Evolutionary conservation across 2,888 invertebrate species (phyloP).

Genomic region (Chironomus riparius): DNA sequence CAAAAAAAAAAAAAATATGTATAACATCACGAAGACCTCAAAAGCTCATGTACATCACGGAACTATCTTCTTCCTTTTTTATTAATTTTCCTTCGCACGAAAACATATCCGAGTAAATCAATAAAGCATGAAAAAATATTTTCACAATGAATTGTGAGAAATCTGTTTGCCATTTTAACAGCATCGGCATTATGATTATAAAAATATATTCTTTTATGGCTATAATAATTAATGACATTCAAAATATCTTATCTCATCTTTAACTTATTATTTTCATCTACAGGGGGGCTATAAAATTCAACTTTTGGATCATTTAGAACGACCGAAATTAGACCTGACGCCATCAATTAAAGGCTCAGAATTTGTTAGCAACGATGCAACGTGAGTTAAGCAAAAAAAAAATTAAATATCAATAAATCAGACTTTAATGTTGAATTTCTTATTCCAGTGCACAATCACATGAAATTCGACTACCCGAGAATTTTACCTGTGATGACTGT

Average conservation of each 20-base stretch:
- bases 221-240: conserved; percentile 13
- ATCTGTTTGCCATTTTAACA: neutral
- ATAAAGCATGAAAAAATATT: neutral
- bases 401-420: too few species aligned
- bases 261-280: neutral
- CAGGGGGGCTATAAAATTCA: conserved; percentile 89
- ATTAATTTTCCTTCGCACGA: neutral
- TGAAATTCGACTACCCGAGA: conserved; percentile 67
- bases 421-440: neutral
- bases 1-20: too few species aligned
- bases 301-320: conserved; percentile 72
- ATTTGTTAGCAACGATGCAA: conserved; percentile 73
- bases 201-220: neutral
- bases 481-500: conserved; percentile 81
- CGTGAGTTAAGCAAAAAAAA: conserved; percentile 53
- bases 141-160: neutral
- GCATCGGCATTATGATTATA: too few species aligned
- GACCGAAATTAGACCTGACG: conserved; percentile 75
- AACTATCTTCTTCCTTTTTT: neutral
- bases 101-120: neutral
- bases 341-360: conserved; percentile 71
- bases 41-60: too few species aligned
- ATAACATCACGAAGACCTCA: too few species aligned
- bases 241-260: neutral
- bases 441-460: conserved; percentile 66